Base-by-base conservation (phyloP, 2,113 vertebrate genomes). In the Aegithalos caudatus region DNA sequence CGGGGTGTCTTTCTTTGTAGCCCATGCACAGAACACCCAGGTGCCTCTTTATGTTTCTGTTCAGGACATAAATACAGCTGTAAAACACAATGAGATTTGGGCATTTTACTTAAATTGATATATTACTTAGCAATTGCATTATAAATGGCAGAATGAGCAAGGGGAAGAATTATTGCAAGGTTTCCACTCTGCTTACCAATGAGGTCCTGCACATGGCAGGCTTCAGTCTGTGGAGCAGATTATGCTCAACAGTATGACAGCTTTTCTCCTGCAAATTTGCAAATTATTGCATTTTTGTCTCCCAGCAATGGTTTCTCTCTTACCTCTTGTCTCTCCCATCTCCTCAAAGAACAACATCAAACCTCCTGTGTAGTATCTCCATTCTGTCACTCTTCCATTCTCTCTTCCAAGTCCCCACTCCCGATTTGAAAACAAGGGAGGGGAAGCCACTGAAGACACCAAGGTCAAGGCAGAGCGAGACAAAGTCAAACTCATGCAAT, bases 401-500 rank as follows among this genome's bases (percentile, higher is more conserved):
- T 69, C 61, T 54, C 70, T 71, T 86, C 72, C 33, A 69, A 9
- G 45, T 65, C 45, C 81, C 54, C 44, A 58, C 35, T 82, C 57
- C 23, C 0, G 0, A 58, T 62, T 64, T 40, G 45, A 80, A 91
- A 95, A 70, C 1, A 3, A 71, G 87, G 60, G 54, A 86, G 40
- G 48, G 14, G 85, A 84, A 92, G 74, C 54, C 66, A 84, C 66
- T 70, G 42, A 93, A 91, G 93, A 81, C 88, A 93, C 50, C 87
- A 96, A 97, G 95, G 96, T 96, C 94, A 94, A 89, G 70, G 61
- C 82, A 88, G 92, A 95, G 93, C 1, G 67, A 96, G 81, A 87
- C 92, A 94, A 97, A 94, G 92, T 95, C 91, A 96, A 92, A 96
- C 73, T 88, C 93, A 84, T 86, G 90, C 57, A 77, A 95, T 95